phyloP scores from a whole-genome alignment of 2,113 vertebrate genomes.

The Calyptomena viridis region DNA sequence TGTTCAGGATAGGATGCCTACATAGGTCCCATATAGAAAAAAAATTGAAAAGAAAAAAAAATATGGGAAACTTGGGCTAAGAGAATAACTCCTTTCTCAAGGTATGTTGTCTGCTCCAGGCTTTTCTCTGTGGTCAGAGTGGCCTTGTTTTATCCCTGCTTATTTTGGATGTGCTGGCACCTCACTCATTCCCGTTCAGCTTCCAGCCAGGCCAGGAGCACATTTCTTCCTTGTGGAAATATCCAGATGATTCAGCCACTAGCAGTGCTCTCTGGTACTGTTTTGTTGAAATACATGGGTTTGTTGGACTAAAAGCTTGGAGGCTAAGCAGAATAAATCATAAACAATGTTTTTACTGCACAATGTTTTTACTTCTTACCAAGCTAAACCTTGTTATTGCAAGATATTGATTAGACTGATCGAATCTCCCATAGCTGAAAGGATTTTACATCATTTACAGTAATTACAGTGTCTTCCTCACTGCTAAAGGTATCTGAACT shows the following conservation, averaged over 20 bases:
- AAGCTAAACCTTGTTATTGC: conserved; percentile 30
- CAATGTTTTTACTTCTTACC: neutral
- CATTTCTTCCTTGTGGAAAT: accelerated
- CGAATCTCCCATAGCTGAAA: neutral
- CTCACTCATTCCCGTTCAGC: neutral
- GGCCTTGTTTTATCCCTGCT: neutral
- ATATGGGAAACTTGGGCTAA: neutral
- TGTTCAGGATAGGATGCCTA: neutral
- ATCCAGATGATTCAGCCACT: neutral
- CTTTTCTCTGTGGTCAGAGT: neutral
- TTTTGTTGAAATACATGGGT: neutral
- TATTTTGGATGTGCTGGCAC: neutral
- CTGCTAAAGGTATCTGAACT: neutral
- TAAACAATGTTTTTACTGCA: neutral
- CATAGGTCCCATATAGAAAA: accelerated
- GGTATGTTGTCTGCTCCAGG: neutral
- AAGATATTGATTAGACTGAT: conserved; percentile 25
- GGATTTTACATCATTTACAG: conserved; percentile 35
- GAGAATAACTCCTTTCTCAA: neutral
- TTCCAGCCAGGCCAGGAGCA: neutral
- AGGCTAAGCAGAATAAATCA: neutral
- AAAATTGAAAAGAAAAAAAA: neutral
- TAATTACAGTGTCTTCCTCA: conserved; percentile 10
- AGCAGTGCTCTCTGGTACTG: neutral
- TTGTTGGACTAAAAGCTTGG: neutral